Conservation (phyloP, 2,888 invertebrate genomes). For the Thymelicus acteon region DNA sequence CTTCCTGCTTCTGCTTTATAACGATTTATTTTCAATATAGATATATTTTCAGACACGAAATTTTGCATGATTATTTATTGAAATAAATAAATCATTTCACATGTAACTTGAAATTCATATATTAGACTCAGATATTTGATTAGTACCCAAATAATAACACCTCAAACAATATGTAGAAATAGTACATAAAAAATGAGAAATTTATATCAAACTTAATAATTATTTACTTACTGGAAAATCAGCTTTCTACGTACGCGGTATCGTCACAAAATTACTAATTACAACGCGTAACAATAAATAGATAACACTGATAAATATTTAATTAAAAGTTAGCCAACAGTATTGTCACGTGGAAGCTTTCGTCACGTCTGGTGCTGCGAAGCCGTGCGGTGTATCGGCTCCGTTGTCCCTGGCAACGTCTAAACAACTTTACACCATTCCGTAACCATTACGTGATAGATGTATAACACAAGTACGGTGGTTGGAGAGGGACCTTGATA, state of each 20-base stretch:
- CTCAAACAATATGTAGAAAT: no score
- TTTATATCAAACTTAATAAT: neutral
- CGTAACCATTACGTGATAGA: conserved; percentile 61
- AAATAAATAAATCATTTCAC: no score
- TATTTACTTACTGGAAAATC: neutral
- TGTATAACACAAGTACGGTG: conserved; percentile 47
- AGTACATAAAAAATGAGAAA: no score
- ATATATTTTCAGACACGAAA: no score
- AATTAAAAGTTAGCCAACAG: conserved; percentile 41
- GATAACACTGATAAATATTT: conserved; percentile 27
- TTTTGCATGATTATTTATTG: no score
- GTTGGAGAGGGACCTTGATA: conserved; percentile 59
- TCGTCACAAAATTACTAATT: neutral
- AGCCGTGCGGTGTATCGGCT: conserved; percentile 70
- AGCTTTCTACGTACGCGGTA: neutral
- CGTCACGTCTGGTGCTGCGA: conserved; percentile 63
- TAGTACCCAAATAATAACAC: no score
- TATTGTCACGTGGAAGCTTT: conserved; percentile 66
- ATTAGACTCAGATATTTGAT: no score
- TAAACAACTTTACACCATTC: conserved; percentile 74
- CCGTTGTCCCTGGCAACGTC: conserved; percentile 79
- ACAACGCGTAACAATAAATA: neutral
- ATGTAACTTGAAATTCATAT: no score
- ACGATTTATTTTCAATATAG: no score
- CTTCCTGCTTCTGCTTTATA: no score